Conservation (phyloP, 2,888 invertebrate genomes). For the Terebella lapidaria region DNA sequence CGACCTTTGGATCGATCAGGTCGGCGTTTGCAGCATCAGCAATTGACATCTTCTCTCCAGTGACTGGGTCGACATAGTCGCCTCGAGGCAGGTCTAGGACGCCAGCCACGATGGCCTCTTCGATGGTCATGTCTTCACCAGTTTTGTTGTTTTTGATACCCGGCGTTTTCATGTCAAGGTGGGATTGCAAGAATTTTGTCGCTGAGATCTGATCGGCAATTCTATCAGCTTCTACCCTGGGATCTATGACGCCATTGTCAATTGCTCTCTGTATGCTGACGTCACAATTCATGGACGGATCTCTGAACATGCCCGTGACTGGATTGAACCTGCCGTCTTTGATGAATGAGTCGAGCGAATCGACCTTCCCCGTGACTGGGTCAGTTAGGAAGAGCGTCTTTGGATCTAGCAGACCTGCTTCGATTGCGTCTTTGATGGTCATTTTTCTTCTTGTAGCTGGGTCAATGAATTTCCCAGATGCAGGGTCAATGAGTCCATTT, state of each 20-base stretch:
- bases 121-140: conserved; percentile 61
- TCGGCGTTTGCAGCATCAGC: too few relatives aligned
- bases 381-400: conserved; percentile 28
- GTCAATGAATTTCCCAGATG: too few relatives aligned
- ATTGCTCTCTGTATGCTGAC: conserved; percentile 68
- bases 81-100: conserved; percentile 70
- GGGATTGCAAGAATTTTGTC: conserved; percentile 30
- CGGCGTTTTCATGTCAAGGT: conserved; percentile 23
- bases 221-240: conserved; percentile 24
- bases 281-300: conserved; percentile 62
- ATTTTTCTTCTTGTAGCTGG: too few relatives aligned
- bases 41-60: conserved; percentile 12
- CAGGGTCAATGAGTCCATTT: conserved; percentile 1
- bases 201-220: conserved; percentile 38
- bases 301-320: conserved; percentile 58
- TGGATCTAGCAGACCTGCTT: conserved; percentile 41
- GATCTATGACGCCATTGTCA: conserved; percentile 63
- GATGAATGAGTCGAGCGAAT: too few relatives aligned
- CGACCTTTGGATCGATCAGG: too few relatives aligned
- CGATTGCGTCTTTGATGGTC: conserved; percentile 8
- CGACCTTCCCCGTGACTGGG: conserved; percentile 16
- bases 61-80: conserved; percentile 56
- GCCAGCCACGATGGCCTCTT: conserved; percentile 69
- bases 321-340: conserved; percentile 60
- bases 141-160: conserved; percentile 43